phyloP scores from a whole-genome alignment of 2,888 invertebrate genomes.

The Parascotia fuliginaria region DNA sequence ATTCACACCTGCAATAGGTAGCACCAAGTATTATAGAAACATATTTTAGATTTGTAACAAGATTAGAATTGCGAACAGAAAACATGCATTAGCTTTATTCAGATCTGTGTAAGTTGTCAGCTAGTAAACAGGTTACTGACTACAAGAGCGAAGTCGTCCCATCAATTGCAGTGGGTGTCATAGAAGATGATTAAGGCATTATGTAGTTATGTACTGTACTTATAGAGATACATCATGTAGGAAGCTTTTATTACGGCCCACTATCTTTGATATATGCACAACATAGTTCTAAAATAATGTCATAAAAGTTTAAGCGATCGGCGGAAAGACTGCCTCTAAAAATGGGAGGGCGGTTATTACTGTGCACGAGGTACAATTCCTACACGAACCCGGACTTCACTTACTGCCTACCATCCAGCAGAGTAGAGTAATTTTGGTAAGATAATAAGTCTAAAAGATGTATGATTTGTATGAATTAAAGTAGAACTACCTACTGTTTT shows the following conservation, averaged over 20 bases:
- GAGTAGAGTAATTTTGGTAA: too few species aligned
- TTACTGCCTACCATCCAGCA: too few species aligned
- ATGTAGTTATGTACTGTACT: not conserved
- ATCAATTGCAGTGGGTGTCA: conserved; percentile 11
- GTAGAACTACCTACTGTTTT: too few species aligned
- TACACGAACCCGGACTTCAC: too few species aligned
- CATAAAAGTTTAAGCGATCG: too few species aligned
- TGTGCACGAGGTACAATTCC: too few species aligned
- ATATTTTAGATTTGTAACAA: not conserved
- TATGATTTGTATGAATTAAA: too few species aligned
- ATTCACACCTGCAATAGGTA: too few species aligned
- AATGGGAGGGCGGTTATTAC: too few species aligned
- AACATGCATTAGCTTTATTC: conserved; percentile 7
- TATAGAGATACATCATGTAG: conserved; percentile 2
- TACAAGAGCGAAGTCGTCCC: conserved; percentile 1
- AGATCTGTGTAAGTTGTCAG: conserved; percentile 3
- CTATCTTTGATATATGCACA: not conserved
- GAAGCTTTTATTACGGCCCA: not conserved
- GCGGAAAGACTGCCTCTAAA: too few species aligned
- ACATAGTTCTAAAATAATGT: not conserved
- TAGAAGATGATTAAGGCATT: conserved; percentile 18
- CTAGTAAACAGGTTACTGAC: conserved; percentile 8
- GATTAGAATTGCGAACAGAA: conserved; percentile 1
- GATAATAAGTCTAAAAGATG: too few species aligned
- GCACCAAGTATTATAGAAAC: too few species aligned